These are phyloP conservation scores for Clamator glandarius DNA, from an alignment of 2,797 vertebrate species.

Conservation along the genomic window DNA sequence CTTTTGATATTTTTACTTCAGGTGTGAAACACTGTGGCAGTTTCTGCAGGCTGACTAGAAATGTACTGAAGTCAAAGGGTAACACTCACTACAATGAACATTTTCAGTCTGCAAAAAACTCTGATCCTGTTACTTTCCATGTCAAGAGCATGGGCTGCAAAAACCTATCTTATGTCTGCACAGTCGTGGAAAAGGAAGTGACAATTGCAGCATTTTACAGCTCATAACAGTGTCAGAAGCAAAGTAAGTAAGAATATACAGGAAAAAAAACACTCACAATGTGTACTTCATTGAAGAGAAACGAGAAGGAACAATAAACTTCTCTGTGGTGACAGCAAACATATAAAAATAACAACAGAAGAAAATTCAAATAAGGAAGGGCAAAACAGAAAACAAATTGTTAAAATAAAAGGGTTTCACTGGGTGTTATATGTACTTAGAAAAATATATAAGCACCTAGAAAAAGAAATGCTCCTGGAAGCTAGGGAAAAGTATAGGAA, in stretches of 20 bases:
- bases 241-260: background rate
- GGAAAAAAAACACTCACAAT: background rate
- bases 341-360: background rate
- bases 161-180: background rate
- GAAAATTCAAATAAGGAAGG: background rate
- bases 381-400: background rate
- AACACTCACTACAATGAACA: background rate
- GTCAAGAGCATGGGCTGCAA: background rate
- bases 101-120: background rate
- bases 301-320: background rate
- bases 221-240: background rate
- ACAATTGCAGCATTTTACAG: conserved; percentile 14
- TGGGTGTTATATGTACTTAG: background rate
- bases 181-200: background rate
- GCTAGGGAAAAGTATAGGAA: background rate
- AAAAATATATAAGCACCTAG: background rate
- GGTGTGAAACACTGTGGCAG: background rate
- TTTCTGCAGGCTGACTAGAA: background rate
- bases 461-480: background rate
- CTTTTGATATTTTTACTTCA: background rate
- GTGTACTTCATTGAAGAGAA: background rate
- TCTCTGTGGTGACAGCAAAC: background rate
- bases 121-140: background rate
- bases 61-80: background rate
- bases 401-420: background rate